These are phyloP conservation scores for Enteromius paludinosus DNA, from an alignment of 2,797 vertebrate genomes.

Conservation along the genomic window DNA sequence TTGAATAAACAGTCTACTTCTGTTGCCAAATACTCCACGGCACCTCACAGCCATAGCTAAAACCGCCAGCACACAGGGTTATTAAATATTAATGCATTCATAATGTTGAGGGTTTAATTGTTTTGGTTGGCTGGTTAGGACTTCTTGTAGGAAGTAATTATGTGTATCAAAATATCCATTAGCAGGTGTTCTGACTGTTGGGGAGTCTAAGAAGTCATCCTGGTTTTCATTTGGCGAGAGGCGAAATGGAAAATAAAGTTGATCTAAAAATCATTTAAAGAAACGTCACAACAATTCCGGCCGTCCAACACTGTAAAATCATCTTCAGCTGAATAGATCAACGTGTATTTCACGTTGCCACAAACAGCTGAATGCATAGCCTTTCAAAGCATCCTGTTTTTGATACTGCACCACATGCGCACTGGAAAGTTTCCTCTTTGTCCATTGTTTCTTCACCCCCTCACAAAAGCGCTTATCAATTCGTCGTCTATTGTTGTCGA, in stretches of 20 bases:
- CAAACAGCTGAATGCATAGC: neutral
- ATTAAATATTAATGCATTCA: conserved; percentile 13
- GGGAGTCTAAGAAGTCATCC: neutral
- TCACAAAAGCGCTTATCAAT: neutral
- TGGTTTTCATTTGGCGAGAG: neutral
- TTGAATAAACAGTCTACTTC: conserved; percentile 6
- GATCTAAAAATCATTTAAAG: neutral
- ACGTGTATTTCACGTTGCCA: neutral
- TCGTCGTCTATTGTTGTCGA: neutral
- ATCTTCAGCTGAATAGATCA: neutral
- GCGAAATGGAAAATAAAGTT: neutral
- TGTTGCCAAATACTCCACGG: neutral
- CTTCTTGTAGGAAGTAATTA: neutral
- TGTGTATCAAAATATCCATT: conserved; percentile 7
- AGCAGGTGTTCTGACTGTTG: neutral
- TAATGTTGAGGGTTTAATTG: neutral
- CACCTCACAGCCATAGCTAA: neutral
- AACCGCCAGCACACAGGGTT: neutral
- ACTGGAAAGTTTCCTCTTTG: neutral
- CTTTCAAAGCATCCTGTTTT: neutral
- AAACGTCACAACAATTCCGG: neutral
- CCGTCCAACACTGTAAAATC: neutral
- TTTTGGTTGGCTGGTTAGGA: neutral
- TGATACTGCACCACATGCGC: neutral
- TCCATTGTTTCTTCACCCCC: neutral